Base-by-base conservation (phyloP, 2,888 invertebrate species). In the Drosophila incognita region DNA sequence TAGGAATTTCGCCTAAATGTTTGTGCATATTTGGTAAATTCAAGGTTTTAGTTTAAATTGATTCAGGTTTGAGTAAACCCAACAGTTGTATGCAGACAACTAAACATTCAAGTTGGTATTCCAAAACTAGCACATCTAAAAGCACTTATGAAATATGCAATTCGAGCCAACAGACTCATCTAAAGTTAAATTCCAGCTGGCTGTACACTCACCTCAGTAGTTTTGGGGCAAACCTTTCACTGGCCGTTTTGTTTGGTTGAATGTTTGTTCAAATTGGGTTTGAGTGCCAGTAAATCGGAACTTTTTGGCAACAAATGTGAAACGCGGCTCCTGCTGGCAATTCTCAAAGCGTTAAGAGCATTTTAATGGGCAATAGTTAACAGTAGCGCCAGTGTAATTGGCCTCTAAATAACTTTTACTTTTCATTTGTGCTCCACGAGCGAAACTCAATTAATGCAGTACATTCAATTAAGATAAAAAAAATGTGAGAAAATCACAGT, bases 391-490 rank as follows among this genome's bases (percentile, higher is more conserved):
- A 46, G 62, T 67, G 82, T 84, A 89, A 86, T 89, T 89, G 82
- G 70, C 74, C 81, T 40, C 46, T 81, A 76, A 89, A 82, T 82
- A 79, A 79, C 89, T 82, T 86, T 89, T 86, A 80, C 87, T 89
- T 84, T 87, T 78, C 70, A 67, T 63, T 67, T 73, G 72, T 63
- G 61, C 49, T 36, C 59, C 52, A 42, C 46, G 24, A 66, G 76
- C 81, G 77, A 66, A 74, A 76, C 74, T 81, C 65, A 64, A 68
- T 74, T 74, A 74, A 77, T 35, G 48, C 58, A 52, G 53, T 38
- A 64, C 71, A 65, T 62, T 49, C 53, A 71, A 74, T 68, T 57
- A 56, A 49, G 29, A 72, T 38, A 24, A 52, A 46, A 51, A 33
- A 33, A 11, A 18, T 29, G 53, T 40, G 51, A 53, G 51, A 69